These are phyloP conservation scores for Endotricha flammealis DNA, from an alignment of 2,888 invertebrate species.

Conservation along the genomic window DNA sequence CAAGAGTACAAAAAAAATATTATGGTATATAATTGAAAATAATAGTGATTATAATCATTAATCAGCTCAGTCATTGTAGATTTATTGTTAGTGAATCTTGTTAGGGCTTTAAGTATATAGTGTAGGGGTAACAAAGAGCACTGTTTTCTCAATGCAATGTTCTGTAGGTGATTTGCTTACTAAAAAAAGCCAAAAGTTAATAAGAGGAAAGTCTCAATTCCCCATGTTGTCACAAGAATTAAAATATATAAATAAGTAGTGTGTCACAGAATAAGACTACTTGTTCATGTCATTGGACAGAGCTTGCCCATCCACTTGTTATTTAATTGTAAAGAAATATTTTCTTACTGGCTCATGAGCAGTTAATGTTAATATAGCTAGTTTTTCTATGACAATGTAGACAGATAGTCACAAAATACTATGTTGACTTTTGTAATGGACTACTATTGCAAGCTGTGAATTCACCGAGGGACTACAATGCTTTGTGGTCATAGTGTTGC, in stretches of 20 bases:
- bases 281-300: constrained; percentile 32
- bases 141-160: constrained; percentile 6
- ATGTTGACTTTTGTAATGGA: constrained; percentile 12
- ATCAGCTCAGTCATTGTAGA: no score
- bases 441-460: constrained; percentile 25
- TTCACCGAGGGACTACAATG: constrained; percentile 23
- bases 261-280: constrained; percentile 1
- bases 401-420: constrained; percentile 20
- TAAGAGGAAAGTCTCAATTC: background rate
- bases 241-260: background rate
- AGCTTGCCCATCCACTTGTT: constrained; percentile 62
- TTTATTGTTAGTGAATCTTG: constrained; percentile 2
- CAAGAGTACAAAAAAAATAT: constrained; percentile 8
- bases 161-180: constrained; percentile 2
- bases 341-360: constrained; percentile 48
- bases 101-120: constrained; percentile 1
- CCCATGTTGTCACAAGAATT: constrained; percentile 5
- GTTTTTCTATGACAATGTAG: constrained; percentile 40
- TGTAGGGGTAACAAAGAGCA: background rate
- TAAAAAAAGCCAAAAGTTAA: constrained; percentile 2
- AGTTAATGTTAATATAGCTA: constrained; percentile 36
- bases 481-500: constrained; percentile 52
- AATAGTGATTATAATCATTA: no score
- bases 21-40: no score
- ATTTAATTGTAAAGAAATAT: constrained; percentile 60